Evolutionary conservation across 2,797 vertebrate species (phyloP).

Genomic region (Dendrocincla fuliginosa): DNA sequence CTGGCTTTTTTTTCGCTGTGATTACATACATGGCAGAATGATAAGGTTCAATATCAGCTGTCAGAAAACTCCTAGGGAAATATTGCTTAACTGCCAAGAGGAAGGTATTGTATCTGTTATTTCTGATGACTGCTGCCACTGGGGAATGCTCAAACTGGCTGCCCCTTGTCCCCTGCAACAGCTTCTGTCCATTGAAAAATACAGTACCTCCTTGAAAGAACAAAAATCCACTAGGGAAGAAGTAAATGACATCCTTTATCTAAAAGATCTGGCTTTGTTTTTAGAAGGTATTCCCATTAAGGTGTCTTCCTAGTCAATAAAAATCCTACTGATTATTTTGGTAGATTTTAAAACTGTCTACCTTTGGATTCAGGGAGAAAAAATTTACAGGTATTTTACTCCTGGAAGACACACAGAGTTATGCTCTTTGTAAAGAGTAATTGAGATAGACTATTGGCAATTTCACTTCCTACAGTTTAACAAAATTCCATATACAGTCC

Average conservation of each 20-base stretch:
- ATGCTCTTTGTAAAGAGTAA: background rate
- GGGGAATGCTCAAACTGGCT: background rate
- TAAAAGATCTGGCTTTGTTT: background rate
- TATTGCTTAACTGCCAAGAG: background rate
- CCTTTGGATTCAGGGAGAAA: background rate
- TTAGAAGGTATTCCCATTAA: background rate
- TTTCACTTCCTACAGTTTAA: background rate
- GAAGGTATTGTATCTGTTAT: background rate
- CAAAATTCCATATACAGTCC: background rate
- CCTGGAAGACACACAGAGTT: background rate
- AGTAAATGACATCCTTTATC: accelerated
- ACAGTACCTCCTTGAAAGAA: background rate
- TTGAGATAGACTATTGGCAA: background rate
- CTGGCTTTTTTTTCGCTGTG: background rate
- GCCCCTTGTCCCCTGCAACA: background rate
- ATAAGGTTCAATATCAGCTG: background rate
- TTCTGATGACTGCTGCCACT: background rate
- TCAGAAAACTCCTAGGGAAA: background rate
- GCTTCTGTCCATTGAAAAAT: background rate
- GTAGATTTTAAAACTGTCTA: background rate
- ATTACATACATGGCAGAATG: background rate
- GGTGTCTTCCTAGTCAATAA: background rate
- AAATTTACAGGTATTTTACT: background rate
- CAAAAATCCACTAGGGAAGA: background rate
- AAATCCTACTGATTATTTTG: background rate